These are phyloP conservation scores for Melospiza georgiana DNA, from an alignment of 2,113 vertebrate species.

Conservation along the genomic window DNA sequence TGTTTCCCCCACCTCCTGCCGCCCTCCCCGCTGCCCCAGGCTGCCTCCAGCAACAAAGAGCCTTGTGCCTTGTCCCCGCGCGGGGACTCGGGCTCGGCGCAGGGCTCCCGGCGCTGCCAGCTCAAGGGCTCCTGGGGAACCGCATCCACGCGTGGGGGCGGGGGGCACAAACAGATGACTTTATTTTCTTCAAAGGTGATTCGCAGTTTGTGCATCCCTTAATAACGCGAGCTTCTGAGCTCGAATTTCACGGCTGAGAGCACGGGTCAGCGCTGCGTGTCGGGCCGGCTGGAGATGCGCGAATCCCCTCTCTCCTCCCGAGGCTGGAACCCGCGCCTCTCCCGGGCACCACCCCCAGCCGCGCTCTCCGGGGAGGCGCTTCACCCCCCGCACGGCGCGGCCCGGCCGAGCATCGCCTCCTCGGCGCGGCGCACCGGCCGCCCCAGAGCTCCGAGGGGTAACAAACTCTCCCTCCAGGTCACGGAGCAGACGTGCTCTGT, in stretches of 20 bases:
- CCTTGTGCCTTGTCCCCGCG: not conserved
- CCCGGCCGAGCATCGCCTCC: not conserved
- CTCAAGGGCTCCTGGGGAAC: not conserved
- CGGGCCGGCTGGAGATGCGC: not conserved
- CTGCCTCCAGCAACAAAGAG: not conserved
- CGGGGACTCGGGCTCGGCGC: not conserved
- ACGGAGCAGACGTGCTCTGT: not conserved
- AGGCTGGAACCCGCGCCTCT: not conserved
- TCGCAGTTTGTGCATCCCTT: not conserved
- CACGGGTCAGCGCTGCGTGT: not conserved
- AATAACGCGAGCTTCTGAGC: not conserved
- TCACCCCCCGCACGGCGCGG: not conserved
- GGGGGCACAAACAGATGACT: not conserved
- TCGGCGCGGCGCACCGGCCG: not conserved
- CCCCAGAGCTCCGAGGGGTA: not conserved
- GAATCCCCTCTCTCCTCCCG: not conserved
- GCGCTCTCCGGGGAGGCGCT: not conserved
- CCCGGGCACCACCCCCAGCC: not conserved
- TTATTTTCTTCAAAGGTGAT: conserved; percentile 1
- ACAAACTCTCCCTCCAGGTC: conserved; percentile 8
- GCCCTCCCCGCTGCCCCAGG: not conserved
- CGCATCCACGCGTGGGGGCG: not conserved
- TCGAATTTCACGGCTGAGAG: not conserved
- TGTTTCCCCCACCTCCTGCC: not conserved
- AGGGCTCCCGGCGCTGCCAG: not conserved